Conservation (phyloP, 1,140 invertebrate genomes). For the Nasonia vitripennis region DNA sequence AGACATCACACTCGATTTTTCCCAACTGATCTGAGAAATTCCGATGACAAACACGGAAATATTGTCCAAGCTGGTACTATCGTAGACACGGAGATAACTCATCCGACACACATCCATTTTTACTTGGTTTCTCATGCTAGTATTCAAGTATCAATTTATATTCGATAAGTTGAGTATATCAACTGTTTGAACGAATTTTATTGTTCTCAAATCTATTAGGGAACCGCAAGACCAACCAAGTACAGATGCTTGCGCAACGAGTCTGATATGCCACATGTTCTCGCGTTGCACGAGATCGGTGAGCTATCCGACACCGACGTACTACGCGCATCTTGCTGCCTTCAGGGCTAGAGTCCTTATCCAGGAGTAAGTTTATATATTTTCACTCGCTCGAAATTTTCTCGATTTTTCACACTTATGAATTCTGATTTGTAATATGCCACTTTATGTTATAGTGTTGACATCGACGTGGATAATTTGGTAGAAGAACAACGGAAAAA, state of each 20-base stretch:
- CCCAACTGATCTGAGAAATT: conserved; percentile 70
- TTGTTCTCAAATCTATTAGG: conserved; percentile 77
- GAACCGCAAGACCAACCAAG: conserved; percentile 91
- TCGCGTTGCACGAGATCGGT: conserved; percentile 90
- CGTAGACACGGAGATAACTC: conserved; percentile 88
- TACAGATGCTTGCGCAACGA: conserved; percentile 93
- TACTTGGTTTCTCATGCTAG: conserved; percentile 85
- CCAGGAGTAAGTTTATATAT: conserved; percentile 70
- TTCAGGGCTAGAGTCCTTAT: conserved; percentile 79
- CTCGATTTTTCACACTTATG: background rate
- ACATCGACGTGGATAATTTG: conserved; percentile 55
- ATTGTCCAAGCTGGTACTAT: conserved; percentile 89
- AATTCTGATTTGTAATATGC: conserved; percentile 21
- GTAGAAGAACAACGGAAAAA: conserved; percentile 54
- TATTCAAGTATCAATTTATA: conserved; percentile 71
- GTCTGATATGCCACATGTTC: conserved; percentile 86
- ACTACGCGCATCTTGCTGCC: conserved; percentile 95
- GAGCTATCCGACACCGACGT: conserved; percentile 94
- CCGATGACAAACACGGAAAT: conserved; percentile 79
- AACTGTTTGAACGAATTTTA: conserved; percentile 7
- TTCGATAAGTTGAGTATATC: conserved; percentile 9
- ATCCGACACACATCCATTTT: conserved; percentile 89
- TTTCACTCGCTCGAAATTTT: background rate
- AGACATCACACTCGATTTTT: conserved; percentile 90
- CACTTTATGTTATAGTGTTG: conserved; percentile 57